Percentiles rank a stretch among this genome's conserved stretches.
phyloP scores from a whole-genome alignment of 2,797 vertebrate genomes.

The Ataeniobius toweri region DNA sequence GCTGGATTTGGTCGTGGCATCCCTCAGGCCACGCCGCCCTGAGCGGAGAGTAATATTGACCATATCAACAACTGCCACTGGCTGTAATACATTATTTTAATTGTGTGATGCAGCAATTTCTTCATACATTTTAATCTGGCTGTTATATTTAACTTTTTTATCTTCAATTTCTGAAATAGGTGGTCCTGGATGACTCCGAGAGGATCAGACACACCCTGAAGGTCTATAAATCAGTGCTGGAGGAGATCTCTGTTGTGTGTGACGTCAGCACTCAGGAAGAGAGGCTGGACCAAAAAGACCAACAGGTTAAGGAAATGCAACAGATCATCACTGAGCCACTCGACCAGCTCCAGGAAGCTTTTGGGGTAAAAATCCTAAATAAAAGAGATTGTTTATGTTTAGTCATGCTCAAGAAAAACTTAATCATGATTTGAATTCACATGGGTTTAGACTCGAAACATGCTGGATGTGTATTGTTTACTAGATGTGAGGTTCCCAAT shows the following conservation, averaged over 20 bases:
- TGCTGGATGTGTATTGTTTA: no score
- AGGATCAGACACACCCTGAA: slow-evolving; percentile 84
- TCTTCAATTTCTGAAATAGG: slow-evolving; percentile 68
- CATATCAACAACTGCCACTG: no score
- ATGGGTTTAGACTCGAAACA: no score
- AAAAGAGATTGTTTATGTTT: neutral
- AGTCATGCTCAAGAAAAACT: neutral
- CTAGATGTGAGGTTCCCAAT: no score
- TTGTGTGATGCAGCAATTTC: neutral
- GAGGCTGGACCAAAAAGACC: slow-evolving; percentile 72
- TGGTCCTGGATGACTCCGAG: slow-evolving; percentile 89
- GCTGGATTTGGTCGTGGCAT: no score
- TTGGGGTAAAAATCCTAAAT: slow-evolving; percentile 78
- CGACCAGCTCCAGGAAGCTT: slow-evolving; percentile 81
- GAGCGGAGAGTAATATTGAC: no score
- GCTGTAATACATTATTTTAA: neutral
- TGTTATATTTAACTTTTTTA: neutral
- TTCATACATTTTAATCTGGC: neutral
- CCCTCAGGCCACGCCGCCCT: no score
- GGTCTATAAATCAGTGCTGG: slow-evolving; percentile 76
- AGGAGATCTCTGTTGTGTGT: slow-evolving; percentile 84
- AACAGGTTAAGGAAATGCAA: slow-evolving; percentile 81
- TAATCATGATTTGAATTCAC: no score
- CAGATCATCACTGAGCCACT: slow-evolving; percentile 78
- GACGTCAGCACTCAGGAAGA: slow-evolving; percentile 79